These are phyloP conservation scores for Leistus spinibarbis DNA, from an alignment of 2,888 invertebrate species.

Conservation along the genomic window DNA sequence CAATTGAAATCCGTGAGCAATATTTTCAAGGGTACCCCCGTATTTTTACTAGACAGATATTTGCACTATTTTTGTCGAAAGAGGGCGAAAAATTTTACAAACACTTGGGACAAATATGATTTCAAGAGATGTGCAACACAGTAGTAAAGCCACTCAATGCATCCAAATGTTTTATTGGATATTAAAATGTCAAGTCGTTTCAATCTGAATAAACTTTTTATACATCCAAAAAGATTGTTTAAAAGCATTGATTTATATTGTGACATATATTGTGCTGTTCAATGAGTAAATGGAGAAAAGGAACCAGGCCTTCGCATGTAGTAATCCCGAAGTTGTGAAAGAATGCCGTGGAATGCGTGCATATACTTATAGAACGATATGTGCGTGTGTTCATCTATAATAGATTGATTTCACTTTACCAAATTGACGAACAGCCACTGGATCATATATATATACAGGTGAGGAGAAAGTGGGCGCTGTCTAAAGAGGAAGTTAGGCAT, in stretches of 20 bases:
- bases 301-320: neutral
- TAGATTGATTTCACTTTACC: neutral
- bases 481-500: conserved; percentile 31
- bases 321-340: neutral
- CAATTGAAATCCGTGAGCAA: neutral
- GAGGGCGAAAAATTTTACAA: no score
- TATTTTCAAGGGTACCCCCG: neutral
- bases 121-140: no score
- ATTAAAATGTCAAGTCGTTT: no score
- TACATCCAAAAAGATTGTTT: no score
- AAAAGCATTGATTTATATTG: no score
- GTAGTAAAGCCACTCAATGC: no score
- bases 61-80: no score
- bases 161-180: no score
- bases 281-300: neutral
- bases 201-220: no score
- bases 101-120: no score
- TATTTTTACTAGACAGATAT: neutral
- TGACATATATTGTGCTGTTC: no score
- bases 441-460: neutral
- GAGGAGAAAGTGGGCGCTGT: conserved; percentile 34
- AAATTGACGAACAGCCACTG: conserved; percentile 8
- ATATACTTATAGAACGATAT: neutral
- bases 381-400: neutral
- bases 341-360: neutral